Conservation (phyloP, 2,888 invertebrate species). For the Anarsia innoxiella region DNA sequence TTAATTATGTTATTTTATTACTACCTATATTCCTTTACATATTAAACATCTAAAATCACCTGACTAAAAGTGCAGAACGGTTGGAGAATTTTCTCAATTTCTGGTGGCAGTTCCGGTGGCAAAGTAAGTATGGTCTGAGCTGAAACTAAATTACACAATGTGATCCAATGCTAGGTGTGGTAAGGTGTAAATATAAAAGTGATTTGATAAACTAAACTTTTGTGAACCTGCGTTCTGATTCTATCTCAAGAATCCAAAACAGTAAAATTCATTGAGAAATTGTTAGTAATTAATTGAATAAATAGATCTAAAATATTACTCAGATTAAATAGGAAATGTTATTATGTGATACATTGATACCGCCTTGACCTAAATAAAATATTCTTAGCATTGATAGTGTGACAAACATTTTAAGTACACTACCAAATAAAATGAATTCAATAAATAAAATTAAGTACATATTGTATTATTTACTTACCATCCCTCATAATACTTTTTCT, state of each 20-base stretch:
- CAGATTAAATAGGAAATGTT: not conserved
- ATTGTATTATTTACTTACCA: constrained; percentile 34
- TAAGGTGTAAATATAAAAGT: too few relatives aligned
- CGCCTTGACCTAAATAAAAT: not conserved
- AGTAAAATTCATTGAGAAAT: too few relatives aligned
- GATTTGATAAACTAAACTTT: too few relatives aligned
- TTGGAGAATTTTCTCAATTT: constrained; percentile 76
- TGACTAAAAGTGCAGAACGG: constrained; percentile 77
- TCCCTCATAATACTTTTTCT: constrained; percentile 42
- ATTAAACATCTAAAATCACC: constrained; percentile 45
- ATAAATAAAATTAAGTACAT: too few relatives aligned
- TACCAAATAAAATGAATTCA: not conserved
- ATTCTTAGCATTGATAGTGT: not conserved
- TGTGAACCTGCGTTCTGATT: too few relatives aligned
- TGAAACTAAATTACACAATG: constrained; percentile 71
- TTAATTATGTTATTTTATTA: too few relatives aligned
- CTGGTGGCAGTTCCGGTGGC: constrained; percentile 76
- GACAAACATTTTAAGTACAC: not conserved
- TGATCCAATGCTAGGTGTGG: too few relatives aligned
- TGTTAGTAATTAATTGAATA: not conserved
- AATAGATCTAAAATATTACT: not conserved
- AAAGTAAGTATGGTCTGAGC: constrained; percentile 80
- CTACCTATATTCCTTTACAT: too few relatives aligned
- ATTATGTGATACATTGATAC: not conserved
- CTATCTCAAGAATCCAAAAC: too few relatives aligned